A percentile compares a stretch with the other conserved stretches of the same genome.
Conservation (phyloP, 2,888 invertebrate species). For the Sphinx pinastri region DNA sequence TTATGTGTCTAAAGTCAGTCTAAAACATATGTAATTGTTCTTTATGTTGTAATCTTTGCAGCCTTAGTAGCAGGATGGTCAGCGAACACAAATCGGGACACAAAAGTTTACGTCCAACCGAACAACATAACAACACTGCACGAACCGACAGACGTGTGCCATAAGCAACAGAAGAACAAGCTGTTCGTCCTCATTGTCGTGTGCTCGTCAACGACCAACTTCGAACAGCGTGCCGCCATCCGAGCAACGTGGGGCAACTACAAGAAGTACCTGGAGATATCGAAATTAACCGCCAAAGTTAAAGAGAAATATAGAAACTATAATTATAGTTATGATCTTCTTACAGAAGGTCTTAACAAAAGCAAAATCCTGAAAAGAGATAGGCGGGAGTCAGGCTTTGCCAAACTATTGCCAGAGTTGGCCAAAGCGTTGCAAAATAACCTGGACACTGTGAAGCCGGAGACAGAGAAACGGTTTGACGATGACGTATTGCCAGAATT, state of each 20-base stretch:
- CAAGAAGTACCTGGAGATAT: conserved; percentile 60
- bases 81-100: conserved; percentile 88
- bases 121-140: conserved; percentile 87
- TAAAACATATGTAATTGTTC: too few species aligned
- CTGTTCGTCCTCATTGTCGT: conserved; percentile 89
- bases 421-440: conserved; percentile 66
- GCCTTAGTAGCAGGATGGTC: conserved; percentile 87
- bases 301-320: conserved; percentile 66
- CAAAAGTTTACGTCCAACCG: conserved; percentile 88
- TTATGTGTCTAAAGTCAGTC: too few species aligned
- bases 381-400: conserved; percentile 61
- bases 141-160: conserved; percentile 84
- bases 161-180: conserved; percentile 54
- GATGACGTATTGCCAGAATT: conserved; percentile 69
- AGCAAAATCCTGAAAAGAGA: conserved; percentile 40
- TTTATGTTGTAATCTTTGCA: conserved; percentile 39
- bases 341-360: conserved; percentile 42
- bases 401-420: conserved; percentile 63
- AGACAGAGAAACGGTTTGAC: conserved; percentile 63
- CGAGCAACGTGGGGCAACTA: conserved; percentile 88
- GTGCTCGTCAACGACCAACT: conserved; percentile 88
- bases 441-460: conserved; percentile 54
- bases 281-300: conserved; percentile 55
- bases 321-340: conserved; percentile 68
- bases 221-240: conserved; percentile 86